Evolutionary conservation across 1,140 invertebrate species (phyloP), one percentile per base, ranked within the genome.

Genomic region (Zaprionus vittiger): DNA sequence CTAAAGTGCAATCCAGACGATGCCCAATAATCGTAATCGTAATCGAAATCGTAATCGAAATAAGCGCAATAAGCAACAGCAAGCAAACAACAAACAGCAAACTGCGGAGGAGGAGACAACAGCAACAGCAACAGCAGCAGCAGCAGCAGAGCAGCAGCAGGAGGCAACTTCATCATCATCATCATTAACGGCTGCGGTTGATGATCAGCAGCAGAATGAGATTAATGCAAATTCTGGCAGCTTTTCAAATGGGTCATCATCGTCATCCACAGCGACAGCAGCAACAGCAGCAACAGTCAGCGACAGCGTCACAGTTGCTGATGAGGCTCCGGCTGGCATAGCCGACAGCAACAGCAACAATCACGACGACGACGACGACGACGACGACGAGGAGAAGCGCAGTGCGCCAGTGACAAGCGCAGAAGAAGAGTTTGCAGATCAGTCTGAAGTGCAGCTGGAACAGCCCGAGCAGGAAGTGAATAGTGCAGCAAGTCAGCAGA

Each of bases 11-110:
- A 74, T 68, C 20, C 75, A 81, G 86, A 91, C 87, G 80, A 92
- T 92, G 91, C 91, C 91, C 61, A 92, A 92, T 81, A 91, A 92
- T 83, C 91, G 91, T 60, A 90, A 80, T 80, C 85, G 85, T 17
- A 90, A 90, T 80, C 86, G 86, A 38, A 90, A 90, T 73, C 79
- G 90, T 64, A 92, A 92, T 73, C 91, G 91, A 61, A 92, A 91
- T 49, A 91, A 91, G 65, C 82, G 83, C 60, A 91, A 91, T 72
- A 87, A 81, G 68, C 90, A 85, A 61, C 83, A 83, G 57, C 62
- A 75, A n/a, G n/a, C 28, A 72, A 89, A 86, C 84, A 85, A 77
- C 73, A 74, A 78, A 56, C 76, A 72, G 9, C 54, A 77, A 75
- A n/a, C 79, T 56, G 41, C 37, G 14, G 41, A 47, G 28, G 67